A percentile compares a stretch with the other conserved stretches of the same genome.
Conservation (phyloP, 2,888 invertebrate genomes). For the Lasioglossum vierecki region DNA sequence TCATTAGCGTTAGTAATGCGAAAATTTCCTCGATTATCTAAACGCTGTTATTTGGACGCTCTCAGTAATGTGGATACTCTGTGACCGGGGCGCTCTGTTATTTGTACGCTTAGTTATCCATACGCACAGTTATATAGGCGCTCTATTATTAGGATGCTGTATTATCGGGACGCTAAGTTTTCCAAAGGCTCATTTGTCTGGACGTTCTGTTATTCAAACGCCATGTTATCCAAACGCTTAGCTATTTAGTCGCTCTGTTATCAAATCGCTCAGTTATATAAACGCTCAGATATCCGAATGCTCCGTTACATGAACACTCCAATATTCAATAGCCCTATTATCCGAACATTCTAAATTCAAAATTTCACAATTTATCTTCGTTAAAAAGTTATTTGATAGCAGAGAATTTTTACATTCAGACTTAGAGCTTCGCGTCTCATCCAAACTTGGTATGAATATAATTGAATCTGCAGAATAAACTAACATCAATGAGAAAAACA, state of each 20-base stretch:
- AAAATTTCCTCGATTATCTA: not conserved
- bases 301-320: too few relatives aligned
- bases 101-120: too few relatives aligned
- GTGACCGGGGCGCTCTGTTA: not conserved
- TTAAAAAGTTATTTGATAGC: not conserved
- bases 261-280: too few relatives aligned
- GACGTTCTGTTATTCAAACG: too few relatives aligned
- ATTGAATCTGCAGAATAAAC: not conserved
- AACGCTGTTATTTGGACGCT: not conserved
- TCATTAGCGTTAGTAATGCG: not conserved
- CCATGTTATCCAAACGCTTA: too few relatives aligned
- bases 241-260: not conserved
- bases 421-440: not conserved
- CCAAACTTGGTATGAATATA: not conserved
- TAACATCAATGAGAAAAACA: not conserved
- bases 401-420: not conserved
- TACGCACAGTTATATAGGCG: too few relatives aligned
- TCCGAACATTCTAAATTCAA: not conserved
- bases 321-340: not conserved
- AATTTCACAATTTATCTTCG: not conserved
- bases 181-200: too few relatives aligned
- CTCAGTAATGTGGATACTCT: not conserved
- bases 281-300: too few relatives aligned
- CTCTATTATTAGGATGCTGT: too few relatives aligned
- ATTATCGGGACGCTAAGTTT: too few relatives aligned